Conservation (phyloP, 2,888 invertebrate species). For the Neria commutata region DNA sequence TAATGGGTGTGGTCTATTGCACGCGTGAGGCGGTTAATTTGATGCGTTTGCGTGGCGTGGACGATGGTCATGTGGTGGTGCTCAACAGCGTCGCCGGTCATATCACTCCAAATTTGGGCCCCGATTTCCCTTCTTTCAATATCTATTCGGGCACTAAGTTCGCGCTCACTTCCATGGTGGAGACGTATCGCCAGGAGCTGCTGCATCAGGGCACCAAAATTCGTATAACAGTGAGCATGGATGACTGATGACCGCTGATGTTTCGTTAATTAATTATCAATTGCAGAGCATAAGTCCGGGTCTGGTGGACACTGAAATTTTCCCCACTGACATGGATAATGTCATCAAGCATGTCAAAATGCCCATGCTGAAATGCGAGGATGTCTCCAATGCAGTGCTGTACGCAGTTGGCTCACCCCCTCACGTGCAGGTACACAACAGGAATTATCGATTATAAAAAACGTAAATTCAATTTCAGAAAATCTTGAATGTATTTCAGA, state of each 20-base stretch:
- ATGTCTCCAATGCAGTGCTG: slow-evolving; percentile 40
- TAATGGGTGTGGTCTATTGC: slow-evolving; percentile 59
- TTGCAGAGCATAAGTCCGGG: slow-evolving; percentile 44
- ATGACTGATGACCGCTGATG: too few relatives aligned
- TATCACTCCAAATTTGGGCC: slow-evolving; percentile 31
- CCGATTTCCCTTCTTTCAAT: slow-evolving; percentile 35
- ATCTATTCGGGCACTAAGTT: slow-evolving; percentile 48
- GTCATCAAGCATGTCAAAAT: not conserved
- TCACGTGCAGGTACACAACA: slow-evolving; percentile 38
- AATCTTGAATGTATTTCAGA: too few relatives aligned
- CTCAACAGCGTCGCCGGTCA: slow-evolving; percentile 56
- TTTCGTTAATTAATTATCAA: not conserved
- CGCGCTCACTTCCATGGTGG: slow-evolving; percentile 47
- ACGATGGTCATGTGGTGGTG: slow-evolving; percentile 63
- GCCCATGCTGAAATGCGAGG: slow-evolving; percentile 30
- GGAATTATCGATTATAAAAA: too few relatives aligned
- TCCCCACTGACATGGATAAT: slow-evolving; percentile 22
- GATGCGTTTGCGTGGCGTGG: slow-evolving; percentile 54
- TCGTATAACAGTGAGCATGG: slow-evolving; percentile 31
- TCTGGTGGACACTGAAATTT: slow-evolving; percentile 32
- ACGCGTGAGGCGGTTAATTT: slow-evolving; percentile 61
- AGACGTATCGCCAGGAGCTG: slow-evolving; percentile 47
- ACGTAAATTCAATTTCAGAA: too few relatives aligned
- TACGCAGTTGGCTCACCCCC: slow-evolving; percentile 44
- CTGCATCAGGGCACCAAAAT: slow-evolving; percentile 31